Evolutionary conservation across 2,113 vertebrate genomes (phyloP), one percentile per base, ranked within the genome.

Genomic region (Oreochromis aureus): DNA sequence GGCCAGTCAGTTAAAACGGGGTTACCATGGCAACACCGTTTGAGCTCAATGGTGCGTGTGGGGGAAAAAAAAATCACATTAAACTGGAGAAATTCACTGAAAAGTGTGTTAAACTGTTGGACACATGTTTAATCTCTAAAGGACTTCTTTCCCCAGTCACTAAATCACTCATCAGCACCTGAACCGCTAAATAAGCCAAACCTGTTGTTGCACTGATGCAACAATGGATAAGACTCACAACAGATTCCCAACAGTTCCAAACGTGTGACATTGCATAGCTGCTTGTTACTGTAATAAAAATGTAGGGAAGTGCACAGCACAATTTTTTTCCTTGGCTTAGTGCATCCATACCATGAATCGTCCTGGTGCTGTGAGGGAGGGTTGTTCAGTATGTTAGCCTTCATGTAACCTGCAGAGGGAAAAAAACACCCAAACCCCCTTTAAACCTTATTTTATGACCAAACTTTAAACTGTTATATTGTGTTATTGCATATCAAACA

Each of bases 391-490:
- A 48, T 76, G 24, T 18, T 48, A 76, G 24, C 24, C 69, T 27
- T 27, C 12, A 44, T 73, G 41, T 7, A 27, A 48, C 24, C 69
- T 76, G 69, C 41, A 48, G 15, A 44, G 22, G 22, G 0, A 16
- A 8, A 16, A 36, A 30, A 30, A 11, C 27, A 71, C n/a, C 36
- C 36, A 13, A 71, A 24, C 22, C 39, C 1, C 10, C 13, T 73
- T 73, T 18, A 0, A 76, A 30, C 24, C 0, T 48, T 48, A 11
- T 48, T 48, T 48, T 0, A 18, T 27, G 24, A 30, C 15, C 71
- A 48, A 76, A 48, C 69, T 76, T 76, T 46, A 48, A 76, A 48
- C 44, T 30, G 41, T 48, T 76, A 30, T 18, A 48, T 30, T 76
- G 9, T 27, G 12, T 73, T 27, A 76, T 18, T 18, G 15, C 69